Percentiles rank a stretch among this genome's conserved stretches.
phyloP scores from a whole-genome alignment of 2,113 vertebrate species.

The Balaeniceps rex region DNA sequence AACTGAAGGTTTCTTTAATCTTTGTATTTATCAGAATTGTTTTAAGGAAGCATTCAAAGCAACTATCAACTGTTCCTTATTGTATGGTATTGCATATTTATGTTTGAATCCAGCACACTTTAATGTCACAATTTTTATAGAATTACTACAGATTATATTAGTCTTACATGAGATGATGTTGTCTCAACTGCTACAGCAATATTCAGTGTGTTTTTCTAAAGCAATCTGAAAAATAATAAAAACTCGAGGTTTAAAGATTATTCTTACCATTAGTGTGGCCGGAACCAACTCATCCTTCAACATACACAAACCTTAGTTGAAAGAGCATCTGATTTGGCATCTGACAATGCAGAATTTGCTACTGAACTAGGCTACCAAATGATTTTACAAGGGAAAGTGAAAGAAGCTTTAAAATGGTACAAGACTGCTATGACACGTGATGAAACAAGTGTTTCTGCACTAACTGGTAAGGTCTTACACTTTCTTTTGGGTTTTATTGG shows the following conservation, averaged over 20 bases:
- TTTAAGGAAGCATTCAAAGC: background rate
- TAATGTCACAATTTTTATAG: background rate
- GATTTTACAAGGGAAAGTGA: conserved; percentile 85
- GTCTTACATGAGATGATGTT: background rate
- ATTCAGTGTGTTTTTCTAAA: background rate
- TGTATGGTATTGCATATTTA: background rate
- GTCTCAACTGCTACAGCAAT: background rate
- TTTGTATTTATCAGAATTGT: background rate
- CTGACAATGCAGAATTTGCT: conserved; percentile 84
- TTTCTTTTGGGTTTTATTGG: background rate
- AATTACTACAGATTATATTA: background rate
- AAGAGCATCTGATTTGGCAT: conserved; percentile 77
- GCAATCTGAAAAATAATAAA: background rate
- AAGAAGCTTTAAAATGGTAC: conserved; percentile 90
- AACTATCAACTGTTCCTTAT: background rate
- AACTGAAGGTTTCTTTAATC: background rate
- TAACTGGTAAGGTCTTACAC: conserved; percentile 76
- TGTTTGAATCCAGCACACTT: background rate
- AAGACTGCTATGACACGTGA: conserved; percentile 88
- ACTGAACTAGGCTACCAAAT: conserved; percentile 93
- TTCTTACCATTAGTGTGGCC: conserved; percentile 83
- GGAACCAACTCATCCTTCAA: conserved; percentile 86
- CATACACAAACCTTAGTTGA: conserved; percentile 86
- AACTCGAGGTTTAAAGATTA: background rate
- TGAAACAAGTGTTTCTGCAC: conserved; percentile 84